phyloP scores from a whole-genome alignment of 2,888 invertebrate genomes.

The Terebella lapidaria region DNA sequence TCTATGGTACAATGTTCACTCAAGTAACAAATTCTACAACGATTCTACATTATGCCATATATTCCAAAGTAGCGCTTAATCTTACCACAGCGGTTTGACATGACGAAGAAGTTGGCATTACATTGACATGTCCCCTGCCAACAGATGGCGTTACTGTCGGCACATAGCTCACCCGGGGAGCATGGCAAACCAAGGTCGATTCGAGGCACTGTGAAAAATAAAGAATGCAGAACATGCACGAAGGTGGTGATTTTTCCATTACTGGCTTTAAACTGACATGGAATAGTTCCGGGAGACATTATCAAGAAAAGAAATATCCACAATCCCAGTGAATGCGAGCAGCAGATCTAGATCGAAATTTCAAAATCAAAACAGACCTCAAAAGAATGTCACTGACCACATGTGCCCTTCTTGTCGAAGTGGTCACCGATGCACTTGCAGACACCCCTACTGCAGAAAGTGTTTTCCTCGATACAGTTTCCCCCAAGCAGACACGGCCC shows the following conservation, averaged over 20 bases:
- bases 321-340: no score
- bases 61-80: neutral
- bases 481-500: neutral
- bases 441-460: constrained; percentile 13
- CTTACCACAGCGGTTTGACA: constrained; percentile 2
- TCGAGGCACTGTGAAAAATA: neutral
- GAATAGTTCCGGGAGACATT: no score
- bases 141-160: constrained; percentile 14
- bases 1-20: no score
- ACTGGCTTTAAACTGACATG: no score
- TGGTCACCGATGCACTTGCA: constrained; percentile 12
- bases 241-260: no score
- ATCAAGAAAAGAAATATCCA: no score
- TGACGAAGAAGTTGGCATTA: constrained; percentile 4
- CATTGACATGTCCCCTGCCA: constrained; percentile 15
- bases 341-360: no score
- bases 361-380: no score
- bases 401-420: constrained; percentile 13
- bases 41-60: no score
- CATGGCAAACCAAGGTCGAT: constrained; percentile 9
- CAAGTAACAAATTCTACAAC: no score
- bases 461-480: neutral
- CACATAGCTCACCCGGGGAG: constrained; percentile 13
- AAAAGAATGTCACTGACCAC: no score
- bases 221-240: no score